phyloP scores from a whole-genome alignment of 2,797 vertebrate species.

The Caiman crocodilus region DNA sequence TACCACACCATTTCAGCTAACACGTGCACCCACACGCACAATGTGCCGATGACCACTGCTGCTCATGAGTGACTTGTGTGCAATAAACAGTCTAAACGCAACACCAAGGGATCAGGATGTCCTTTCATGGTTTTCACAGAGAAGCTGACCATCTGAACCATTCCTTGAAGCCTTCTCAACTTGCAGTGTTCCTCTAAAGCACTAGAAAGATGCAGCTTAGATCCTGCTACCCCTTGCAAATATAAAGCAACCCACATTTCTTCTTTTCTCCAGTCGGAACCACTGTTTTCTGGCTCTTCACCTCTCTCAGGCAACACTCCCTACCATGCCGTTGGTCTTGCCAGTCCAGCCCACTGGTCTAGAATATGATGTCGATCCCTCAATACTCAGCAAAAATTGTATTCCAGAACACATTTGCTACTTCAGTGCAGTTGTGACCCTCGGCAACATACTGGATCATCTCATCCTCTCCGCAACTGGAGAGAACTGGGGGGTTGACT shows the following conservation, averaged over 20 bases:
- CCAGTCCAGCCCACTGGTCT: background rate
- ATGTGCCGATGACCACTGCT: background rate
- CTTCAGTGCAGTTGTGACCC: background rate
- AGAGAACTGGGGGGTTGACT: background rate
- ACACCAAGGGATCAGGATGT: background rate
- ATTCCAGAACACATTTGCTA: background rate
- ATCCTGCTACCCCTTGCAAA: background rate
- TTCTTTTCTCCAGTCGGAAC: background rate
- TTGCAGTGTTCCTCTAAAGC: background rate
- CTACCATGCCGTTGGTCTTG: background rate
- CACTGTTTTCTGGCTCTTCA: background rate
- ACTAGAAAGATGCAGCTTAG: too few species aligned
- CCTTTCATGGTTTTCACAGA: background rate
- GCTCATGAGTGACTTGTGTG: background rate
- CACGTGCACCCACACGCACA: background rate
- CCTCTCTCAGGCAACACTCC: background rate
- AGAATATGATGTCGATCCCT: background rate
- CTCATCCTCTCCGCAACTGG: background rate
- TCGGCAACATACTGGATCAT: background rate
- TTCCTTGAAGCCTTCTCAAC: background rate
- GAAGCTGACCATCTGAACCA: background rate
- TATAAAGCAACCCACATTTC: background rate
- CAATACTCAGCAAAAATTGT: background rate
- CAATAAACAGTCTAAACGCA: background rate
- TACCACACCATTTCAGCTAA: background rate